Conservation (phyloP, 2,113 vertebrate species). For the Aegotheles bennettii region DNA sequence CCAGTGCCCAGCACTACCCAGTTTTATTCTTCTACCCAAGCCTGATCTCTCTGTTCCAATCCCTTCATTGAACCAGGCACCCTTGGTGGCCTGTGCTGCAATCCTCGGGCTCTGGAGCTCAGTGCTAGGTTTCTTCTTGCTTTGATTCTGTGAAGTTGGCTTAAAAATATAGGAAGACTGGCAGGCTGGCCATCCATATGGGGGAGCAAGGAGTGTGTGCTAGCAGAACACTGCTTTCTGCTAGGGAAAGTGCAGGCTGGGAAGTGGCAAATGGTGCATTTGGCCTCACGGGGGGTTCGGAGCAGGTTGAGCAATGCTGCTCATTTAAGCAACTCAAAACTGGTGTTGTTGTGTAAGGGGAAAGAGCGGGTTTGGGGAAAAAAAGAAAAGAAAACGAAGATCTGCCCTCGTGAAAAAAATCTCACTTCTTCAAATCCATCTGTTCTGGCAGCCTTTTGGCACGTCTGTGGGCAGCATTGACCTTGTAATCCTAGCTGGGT, state of each 20-base stretch:
- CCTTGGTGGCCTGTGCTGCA: background rate
- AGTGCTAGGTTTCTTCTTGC: background rate
- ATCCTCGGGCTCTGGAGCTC: background rate
- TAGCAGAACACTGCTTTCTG: rapidly evolving
- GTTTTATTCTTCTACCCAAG: background rate
- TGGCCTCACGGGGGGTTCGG: background rate
- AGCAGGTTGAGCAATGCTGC: constrained; percentile 8
- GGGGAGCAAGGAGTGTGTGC: background rate
- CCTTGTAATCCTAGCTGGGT: background rate
- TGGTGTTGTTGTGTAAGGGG: constrained; percentile 16
- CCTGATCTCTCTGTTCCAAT: background rate
- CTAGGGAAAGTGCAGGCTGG: background rate
- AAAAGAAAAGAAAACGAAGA: background rate
- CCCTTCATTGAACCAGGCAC: background rate
- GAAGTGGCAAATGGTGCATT: background rate
- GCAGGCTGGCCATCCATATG: background rate
- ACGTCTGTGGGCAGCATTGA: background rate
- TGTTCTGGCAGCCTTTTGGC: background rate
- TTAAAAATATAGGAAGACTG: background rate
- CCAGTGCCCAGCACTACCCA: background rate
- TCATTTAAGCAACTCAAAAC: background rate
- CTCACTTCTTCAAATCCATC: background rate
- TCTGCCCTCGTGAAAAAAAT: background rate
- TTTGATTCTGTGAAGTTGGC: background rate
- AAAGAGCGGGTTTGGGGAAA: background rate